Evolutionary conservation across 2,888 invertebrate species (phyloP).

Genomic region (Caenorhabditis sp.): DNA sequence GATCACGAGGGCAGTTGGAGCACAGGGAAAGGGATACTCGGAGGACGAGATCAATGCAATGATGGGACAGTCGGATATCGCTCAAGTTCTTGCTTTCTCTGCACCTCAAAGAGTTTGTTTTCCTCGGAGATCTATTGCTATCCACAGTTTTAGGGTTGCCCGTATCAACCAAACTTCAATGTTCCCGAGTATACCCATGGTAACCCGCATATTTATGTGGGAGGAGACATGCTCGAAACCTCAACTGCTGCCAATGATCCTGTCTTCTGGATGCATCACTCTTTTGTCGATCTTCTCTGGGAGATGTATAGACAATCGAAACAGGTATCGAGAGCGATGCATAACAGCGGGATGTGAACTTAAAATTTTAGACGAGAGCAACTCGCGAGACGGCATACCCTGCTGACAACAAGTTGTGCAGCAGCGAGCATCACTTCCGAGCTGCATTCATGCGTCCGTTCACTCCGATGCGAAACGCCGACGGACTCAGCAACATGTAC

Average conservation of each 20-base stretch:
- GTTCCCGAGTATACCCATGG: slow-evolving; percentile 78
- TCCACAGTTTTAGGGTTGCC: slow-evolving; percentile 67
- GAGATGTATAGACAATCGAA: slow-evolving; percentile 78
- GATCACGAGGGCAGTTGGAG: slow-evolving; percentile 73
- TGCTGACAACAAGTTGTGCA: slow-evolving; percentile 69
- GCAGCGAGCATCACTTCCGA: slow-evolving; percentile 71
- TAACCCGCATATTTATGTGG: slow-evolving; percentile 82
- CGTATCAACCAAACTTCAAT: slow-evolving; percentile 72
- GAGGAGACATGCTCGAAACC: slow-evolving; percentile 83
- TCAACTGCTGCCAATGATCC: slow-evolving; percentile 83
- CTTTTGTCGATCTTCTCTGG: slow-evolving; percentile 83
- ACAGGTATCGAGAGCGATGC: too few relatives aligned
- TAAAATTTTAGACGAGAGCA: slow-evolving; percentile 57
- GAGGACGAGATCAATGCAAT: slow-evolving; percentile 71
- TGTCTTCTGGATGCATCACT: slow-evolving; percentile 83
- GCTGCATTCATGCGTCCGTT: slow-evolving; percentile 75
- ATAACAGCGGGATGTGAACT: too few relatives aligned
- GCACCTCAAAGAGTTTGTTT: slow-evolving; percentile 70
- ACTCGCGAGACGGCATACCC: slow-evolving; percentile 74
- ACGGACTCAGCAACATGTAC: slow-evolving; percentile 79
- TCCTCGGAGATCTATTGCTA: not conserved
- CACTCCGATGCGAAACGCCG: slow-evolving; percentile 76
- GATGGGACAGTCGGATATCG: slow-evolving; percentile 67
- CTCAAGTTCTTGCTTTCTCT: slow-evolving; percentile 75
- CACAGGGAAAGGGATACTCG: slow-evolving; percentile 70